Percentiles rank a stretch among this genome's conserved stretches.
Evolutionary conservation across 2,113 vertebrate genomes (phyloP).

Genomic region (Percina caprodes): DNA sequence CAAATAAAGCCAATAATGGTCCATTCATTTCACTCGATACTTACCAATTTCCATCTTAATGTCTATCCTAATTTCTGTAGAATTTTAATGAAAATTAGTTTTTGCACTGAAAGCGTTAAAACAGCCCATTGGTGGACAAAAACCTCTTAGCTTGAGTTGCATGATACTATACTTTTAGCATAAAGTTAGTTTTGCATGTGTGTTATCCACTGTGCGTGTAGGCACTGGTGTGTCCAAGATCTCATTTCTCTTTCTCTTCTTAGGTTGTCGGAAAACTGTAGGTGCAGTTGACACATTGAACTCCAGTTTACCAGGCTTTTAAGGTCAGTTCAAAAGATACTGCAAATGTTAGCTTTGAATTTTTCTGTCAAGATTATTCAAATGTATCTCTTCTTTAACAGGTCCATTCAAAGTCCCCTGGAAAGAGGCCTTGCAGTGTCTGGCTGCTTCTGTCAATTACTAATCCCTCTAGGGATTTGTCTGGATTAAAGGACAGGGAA

Average conservation of each 20-base stretch:
- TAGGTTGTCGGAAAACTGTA: conserved; percentile 63
- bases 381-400: conserved; percentile 6
- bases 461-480: conserved; percentile 3
- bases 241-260: conserved; percentile 71
- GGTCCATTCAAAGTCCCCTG: conserved; percentile 37
- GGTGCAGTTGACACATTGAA: conserved; percentile 35
- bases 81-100: conserved; percentile 67
- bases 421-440: conserved; percentile 40
- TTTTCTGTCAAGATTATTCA: background rate
- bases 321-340: conserved; percentile 51
- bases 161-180: conserved; percentile 69
- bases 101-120: conserved; percentile 69
- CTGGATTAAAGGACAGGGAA: background rate
- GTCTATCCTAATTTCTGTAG: conserved; percentile 55
- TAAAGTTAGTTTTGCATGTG: conserved; percentile 74
- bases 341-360: background rate
- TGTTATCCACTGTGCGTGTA: conserved; percentile 37
- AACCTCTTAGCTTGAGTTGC: conserved; percentile 78
- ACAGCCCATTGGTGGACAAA: conserved; percentile 63
- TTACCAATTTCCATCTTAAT: conserved; percentile 65
- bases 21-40: conserved; percentile 74
- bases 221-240: conserved; percentile 10
- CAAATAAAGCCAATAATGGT: conserved; percentile 74
- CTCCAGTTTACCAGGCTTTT: background rate
- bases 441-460: background rate